Conservation (phyloP, 2,888 invertebrate species). For the Archips crataeganus region DNA sequence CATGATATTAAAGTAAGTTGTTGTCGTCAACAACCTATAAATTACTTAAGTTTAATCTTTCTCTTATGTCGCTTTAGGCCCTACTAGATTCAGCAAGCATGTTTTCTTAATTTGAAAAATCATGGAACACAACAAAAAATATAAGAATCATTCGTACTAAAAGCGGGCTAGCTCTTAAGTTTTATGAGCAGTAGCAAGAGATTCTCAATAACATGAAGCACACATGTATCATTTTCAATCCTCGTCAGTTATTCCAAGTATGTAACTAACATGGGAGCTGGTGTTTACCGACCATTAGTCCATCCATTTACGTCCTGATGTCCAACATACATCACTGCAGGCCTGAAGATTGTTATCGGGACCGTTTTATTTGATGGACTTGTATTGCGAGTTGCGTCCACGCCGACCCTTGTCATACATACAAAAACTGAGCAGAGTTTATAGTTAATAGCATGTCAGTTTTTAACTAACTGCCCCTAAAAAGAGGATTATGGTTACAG, state of each 20-base stretch:
- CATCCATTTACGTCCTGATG: constrained; percentile 29
- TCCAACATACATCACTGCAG: constrained; percentile 34
- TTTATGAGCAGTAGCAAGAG: background rate
- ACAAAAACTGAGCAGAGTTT: constrained; percentile 6
- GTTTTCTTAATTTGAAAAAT: background rate
- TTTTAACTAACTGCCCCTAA: background rate
- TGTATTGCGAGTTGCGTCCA: constrained; percentile 19
- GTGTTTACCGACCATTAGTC: constrained; percentile 32
- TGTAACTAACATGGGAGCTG: constrained; percentile 24
- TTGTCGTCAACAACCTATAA: no score
- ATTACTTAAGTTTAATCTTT: background rate
- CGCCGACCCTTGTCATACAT: constrained; percentile 2
- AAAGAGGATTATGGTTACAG: no score
- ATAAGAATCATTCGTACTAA: background rate
- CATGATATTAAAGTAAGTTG: background rate
- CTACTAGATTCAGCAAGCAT: background rate
- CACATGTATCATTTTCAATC: constrained; percentile 18
- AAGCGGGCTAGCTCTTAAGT: background rate
- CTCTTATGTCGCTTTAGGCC: background rate
- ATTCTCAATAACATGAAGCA: background rate
- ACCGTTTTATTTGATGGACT: constrained; percentile 36
- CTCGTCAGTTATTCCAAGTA: constrained; percentile 16
- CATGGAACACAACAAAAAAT: background rate
- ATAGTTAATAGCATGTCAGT: background rate
- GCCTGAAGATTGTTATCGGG: constrained; percentile 32